A percentile compares a stretch with the other conserved stretches of the same genome.
These are phyloP conservation scores for Centrocercus urophasianus DNA, from an alignment of 2,113 vertebrate genomes.

Conservation along the genomic window DNA sequence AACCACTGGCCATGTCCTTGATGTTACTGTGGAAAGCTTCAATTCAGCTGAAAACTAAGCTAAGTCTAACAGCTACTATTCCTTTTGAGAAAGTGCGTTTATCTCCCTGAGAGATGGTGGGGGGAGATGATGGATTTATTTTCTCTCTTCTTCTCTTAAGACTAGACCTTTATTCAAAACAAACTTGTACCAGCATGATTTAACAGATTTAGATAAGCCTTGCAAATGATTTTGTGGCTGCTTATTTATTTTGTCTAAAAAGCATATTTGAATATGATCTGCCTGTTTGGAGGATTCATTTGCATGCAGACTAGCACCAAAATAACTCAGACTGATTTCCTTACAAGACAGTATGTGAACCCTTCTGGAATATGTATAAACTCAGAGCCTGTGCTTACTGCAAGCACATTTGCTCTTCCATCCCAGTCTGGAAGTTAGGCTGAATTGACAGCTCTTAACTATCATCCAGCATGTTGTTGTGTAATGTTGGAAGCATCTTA, in stretches of 20 bases:
- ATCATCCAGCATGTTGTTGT: neutral
- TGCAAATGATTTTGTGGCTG: constrained; percentile 9
- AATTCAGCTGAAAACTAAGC: constrained; percentile 25
- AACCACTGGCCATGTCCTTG: constrained; percentile 42
- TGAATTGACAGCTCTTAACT: neutral
- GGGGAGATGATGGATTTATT: neutral
- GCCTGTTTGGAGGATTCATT: constrained; percentile 16
- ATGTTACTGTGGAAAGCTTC: constrained; percentile 53
- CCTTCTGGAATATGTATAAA: constrained; percentile 24
- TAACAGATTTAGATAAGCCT: constrained; percentile 27
- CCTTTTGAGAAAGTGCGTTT: neutral
- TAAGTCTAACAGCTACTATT: neutral
- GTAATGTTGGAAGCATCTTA: neutral
- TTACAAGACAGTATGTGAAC: constrained; percentile 1
- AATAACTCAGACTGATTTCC: constrained; percentile 33
- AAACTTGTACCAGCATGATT: neutral
- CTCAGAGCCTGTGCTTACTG: neutral
- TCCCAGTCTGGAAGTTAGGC: neutral
- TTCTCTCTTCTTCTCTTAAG: neutral
- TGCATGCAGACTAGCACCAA: constrained; percentile 35
- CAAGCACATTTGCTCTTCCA: neutral
- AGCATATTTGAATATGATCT: constrained; percentile 9
- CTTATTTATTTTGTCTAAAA: constrained; percentile 27
- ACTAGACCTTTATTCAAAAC: constrained; percentile 9
- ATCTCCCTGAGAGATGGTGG: neutral